Conservation (phyloP, 2,888 invertebrate species). For the Oligia latruncula region DNA sequence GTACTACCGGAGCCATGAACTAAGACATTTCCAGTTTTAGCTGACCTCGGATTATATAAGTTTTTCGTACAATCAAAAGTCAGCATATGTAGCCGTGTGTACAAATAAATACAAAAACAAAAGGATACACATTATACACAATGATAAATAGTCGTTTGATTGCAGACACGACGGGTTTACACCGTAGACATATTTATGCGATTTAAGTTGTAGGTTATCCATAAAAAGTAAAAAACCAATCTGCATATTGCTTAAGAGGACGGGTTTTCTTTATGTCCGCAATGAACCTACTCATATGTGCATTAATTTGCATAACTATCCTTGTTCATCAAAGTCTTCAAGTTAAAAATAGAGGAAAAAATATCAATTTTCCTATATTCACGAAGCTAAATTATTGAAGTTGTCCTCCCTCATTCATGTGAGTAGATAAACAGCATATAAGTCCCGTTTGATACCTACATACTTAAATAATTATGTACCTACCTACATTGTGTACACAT, state of each 20-base stretch:
- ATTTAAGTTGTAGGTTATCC: neutral
- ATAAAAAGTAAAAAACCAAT: neutral
- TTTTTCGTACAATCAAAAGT: no score
- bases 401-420: conserved; percentile 26
- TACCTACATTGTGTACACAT: neutral
- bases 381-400: conserved; percentile 11
- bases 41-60: no score
- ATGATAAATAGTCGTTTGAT: neutral
- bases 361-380: conserved; percentile 19
- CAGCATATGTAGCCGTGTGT: neutral
- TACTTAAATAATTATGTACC: neutral
- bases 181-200: neutral
- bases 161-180: neutral
- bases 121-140: neutral
- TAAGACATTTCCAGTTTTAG: no score
- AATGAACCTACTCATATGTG: neutral
- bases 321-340: conserved; percentile 13
- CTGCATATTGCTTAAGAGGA: neutral
- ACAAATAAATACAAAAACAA: neutral
- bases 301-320: conserved; percentile 6
- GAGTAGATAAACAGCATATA: conserved; percentile 8
- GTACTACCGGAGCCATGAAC: no score
- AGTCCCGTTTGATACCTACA: conserved; percentile 7
- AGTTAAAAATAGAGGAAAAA: conserved; percentile 42
- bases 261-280: neutral